Base-by-base conservation (phyloP, 2,113 vertebrate species). In the Vireo altiloquus region DNA sequence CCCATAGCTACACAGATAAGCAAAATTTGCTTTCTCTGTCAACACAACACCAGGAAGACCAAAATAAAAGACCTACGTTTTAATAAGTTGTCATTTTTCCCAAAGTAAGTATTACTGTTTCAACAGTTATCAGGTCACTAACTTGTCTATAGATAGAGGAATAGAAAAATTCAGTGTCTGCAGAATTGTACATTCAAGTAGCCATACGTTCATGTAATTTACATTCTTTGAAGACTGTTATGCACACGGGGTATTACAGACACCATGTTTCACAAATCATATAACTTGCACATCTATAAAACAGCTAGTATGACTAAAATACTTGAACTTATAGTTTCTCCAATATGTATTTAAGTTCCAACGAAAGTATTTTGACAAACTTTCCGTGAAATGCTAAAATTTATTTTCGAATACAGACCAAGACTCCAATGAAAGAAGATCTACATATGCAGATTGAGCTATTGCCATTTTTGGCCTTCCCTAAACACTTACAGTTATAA, bases 401-500 rank as follows among this genome's bases (percentile, higher is more conserved):
- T 53, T 56, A 31, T 66, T 82, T 92, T 60, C 56, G 39, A 71
- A 81, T n/a, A 91, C 30, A 69, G 46, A 74, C 24, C 14, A 52
- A 83, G 47, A 59, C 13, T 83, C 30, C 60, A 82, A 1, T 14
- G 33, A 89, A 83, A 74, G 52, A 87, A 77, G 8, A 69, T 42
- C 23, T 59, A 52, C 23, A 44, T n/a, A 56, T 3, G 16, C 40
- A 83, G 44, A 87, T 7, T 21, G 50, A 79, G 13, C 21, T 40
- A 54, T 28, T 75, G 42, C 8, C 12, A 19, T 87, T 92, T 91
- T 39, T 2, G 3, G 42, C 44, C 33, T 70, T 86, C 39, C 30
- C 44, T 59, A 80, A 71, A 72, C 66, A 99, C 99, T 99, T 97
- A 99, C 99, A 99, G 98, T 99, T 99, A 94, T 99, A 99, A 94